Evolutionary conservation across 2,797 vertebrate genomes (phyloP).

Genomic region (Luscinia megarhynchos): DNA sequence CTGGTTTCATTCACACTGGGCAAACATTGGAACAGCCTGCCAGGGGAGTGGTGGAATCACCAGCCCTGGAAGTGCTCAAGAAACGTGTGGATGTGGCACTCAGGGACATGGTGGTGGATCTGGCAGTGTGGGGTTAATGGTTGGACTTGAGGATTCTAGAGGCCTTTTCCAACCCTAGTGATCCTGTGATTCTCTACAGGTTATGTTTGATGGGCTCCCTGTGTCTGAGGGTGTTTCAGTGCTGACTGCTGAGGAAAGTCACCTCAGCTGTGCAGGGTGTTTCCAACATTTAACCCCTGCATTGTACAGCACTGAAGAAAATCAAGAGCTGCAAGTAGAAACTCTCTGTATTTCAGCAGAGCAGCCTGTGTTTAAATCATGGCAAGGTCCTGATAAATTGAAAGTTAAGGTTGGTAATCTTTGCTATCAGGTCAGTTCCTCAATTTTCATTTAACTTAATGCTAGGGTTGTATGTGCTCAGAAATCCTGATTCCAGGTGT

Average conservation of each 20-base stretch:
- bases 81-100: rapidly evolving
- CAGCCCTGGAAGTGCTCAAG: neutral
- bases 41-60: neutral
- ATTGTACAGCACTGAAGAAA: neutral
- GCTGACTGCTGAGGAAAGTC: neutral
- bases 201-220: neutral
- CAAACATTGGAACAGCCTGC: neutral
- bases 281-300: neutral
- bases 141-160: too few relatives aligned
- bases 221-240: neutral
- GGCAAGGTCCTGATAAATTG: constrained; percentile 19
- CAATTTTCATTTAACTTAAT: constrained; percentile 50
- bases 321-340: neutral
- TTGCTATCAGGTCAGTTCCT: constrained; percentile 45
- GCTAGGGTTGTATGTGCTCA: neutral
- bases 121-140: neutral
- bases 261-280: neutral
- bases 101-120: neutral
- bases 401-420: constrained; percentile 50
- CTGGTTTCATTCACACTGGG: rapidly evolving
- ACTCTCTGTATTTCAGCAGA: neutral
- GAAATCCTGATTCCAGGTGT: constrained; percentile 13
- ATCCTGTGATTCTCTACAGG: neutral
- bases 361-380: neutral
- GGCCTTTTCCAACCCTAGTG: neutral